These are phyloP conservation scores for Mellivora capensis DNA, from an alignment of 2,113 vertebrate genomes.

Conservation along the genomic window DNA sequence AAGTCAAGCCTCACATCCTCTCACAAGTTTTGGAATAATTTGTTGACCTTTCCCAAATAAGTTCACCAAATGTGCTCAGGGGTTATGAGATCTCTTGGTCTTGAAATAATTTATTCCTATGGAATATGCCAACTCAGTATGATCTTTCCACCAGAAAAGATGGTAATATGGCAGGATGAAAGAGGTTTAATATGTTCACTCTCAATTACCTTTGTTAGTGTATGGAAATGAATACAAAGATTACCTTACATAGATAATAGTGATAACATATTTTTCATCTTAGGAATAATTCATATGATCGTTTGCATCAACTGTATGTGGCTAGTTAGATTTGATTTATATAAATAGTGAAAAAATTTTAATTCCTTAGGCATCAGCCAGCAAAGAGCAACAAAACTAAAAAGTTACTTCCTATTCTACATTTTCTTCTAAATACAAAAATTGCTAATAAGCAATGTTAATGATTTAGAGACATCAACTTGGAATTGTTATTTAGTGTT, in stretches of 20 bases:
- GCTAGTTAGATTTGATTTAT: not conserved
- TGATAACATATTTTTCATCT: not conserved
- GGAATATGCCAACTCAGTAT: not conserved
- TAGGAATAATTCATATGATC: not conserved
- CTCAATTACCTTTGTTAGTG: not conserved
- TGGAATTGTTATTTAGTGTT: not conserved
- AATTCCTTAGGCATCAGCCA: not conserved
- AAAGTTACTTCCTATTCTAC: not conserved
- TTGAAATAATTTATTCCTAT: conserved; percentile 30
- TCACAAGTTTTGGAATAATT: not conserved
- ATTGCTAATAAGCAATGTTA: not conserved
- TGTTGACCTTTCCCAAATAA: not conserved
- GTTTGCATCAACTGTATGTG: not conserved
- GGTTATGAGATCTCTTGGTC: not conserved
- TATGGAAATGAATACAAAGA: not conserved
- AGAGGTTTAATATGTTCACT: not conserved
- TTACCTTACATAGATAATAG: not conserved
- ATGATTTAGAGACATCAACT: conserved; percentile 4
- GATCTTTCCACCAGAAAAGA: conserved; percentile 18
- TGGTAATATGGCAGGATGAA: not conserved
- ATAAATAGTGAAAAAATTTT: not conserved
- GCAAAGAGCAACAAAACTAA: not conserved
- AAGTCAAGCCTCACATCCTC: not conserved
- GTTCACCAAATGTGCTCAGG: not conserved
- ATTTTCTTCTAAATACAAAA: conserved; percentile 16